These are phyloP conservation scores for Hypselothyrea guttata DNA, from an alignment of 2,888 invertebrate genomes.

Conservation along the genomic window DNA sequence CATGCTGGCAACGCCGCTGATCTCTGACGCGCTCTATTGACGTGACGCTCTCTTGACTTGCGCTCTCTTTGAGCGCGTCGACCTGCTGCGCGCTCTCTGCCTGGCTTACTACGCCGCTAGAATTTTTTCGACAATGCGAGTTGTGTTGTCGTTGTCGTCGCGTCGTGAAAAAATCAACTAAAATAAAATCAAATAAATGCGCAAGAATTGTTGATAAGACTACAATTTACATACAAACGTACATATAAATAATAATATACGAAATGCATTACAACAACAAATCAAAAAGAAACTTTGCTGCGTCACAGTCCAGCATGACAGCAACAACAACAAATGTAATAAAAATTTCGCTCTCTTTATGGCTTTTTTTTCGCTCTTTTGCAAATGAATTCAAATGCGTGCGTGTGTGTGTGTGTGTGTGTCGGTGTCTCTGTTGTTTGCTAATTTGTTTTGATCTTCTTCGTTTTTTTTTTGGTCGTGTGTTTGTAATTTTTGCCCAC, in stretches of 20 bases:
- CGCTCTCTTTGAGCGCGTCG: constrained; percentile 1
- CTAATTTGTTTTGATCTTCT: constrained; percentile 59
- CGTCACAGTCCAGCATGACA: too few relatives aligned
- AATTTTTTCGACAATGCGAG: constrained; percentile 70
- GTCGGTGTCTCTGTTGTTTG: constrained; percentile 17
- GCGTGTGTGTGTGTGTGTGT: constrained; percentile 11
- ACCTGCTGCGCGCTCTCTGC: constrained; percentile 5
- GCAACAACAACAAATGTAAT: too few relatives aligned
- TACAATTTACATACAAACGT: too few relatives aligned
- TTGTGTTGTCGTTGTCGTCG: constrained; percentile 60
- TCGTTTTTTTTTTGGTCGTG: constrained; percentile 31
- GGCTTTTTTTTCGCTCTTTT: constrained; percentile 26
- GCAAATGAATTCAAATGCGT: constrained; percentile 4
- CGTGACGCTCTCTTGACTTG: constrained; percentile 14
- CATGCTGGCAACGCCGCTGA: too few relatives aligned
- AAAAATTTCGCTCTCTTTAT: constrained; percentile 7
- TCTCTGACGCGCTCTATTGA: constrained; percentile 12
- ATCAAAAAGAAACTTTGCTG: constrained; percentile 9
- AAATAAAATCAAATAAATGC: neutral
- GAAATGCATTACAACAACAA: constrained; percentile 37
- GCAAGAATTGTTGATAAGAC: neutral
- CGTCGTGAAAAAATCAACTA: constrained; percentile 17
- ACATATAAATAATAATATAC: neutral
- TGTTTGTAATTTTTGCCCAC: constrained; percentile 43
- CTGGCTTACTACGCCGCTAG: constrained; percentile 71